A percentile compares a stretch with the other conserved stretches of the same genome.
phyloP scores from a whole-genome alignment of 1,140 invertebrate species.

The Stegodyphus dumicola region DNA sequence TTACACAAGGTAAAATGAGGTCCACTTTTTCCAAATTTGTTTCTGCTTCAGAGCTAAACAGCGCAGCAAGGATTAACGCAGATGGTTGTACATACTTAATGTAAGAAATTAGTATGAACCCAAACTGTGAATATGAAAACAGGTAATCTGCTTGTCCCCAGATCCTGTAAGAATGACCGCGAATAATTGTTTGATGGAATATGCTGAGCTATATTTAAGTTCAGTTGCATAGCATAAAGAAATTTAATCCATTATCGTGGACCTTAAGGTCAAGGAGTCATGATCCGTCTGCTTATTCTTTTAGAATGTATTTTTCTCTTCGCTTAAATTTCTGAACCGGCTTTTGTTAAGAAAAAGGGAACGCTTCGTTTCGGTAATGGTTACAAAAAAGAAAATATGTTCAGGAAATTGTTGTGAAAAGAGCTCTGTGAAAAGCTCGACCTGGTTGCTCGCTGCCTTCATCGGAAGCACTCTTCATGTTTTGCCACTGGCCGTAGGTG shows the following conservation, averaged over 20 bases:
- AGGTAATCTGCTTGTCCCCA: background rate
- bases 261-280: conserved; percentile 29
- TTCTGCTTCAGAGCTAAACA: too few relatives aligned
- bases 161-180: conserved; percentile 35
- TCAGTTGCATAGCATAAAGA: conserved; percentile 30
- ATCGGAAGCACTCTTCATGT: conserved; percentile 14
- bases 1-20: too few relatives aligned
- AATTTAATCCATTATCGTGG: conserved; percentile 49
- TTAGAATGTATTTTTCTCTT: conserved; percentile 33
- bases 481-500: conserved; percentile 16
- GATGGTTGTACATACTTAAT: too few relatives aligned
- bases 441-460: background rate
- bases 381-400: conserved; percentile 35
- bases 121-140: too few relatives aligned
- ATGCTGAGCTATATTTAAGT: conserved; percentile 56
- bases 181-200: conserved; percentile 57
- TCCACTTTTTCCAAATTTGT: too few relatives aligned
- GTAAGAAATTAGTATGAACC: too few relatives aligned
- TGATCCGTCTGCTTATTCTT: conserved; percentile 28
- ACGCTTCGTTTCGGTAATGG: conserved; percentile 30
- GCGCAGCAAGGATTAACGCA: too few relatives aligned
- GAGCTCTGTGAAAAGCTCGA: conserved; percentile 47
- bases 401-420: conserved; percentile 23
- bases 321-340: conserved; percentile 2
- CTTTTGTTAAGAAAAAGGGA: conserved; percentile 40